A percentile compares a stretch with the other conserved stretches of the same genome.
phyloP scores from a whole-genome alignment of 2,113 vertebrate species.

The Acrocephalus arundinaceus region DNA sequence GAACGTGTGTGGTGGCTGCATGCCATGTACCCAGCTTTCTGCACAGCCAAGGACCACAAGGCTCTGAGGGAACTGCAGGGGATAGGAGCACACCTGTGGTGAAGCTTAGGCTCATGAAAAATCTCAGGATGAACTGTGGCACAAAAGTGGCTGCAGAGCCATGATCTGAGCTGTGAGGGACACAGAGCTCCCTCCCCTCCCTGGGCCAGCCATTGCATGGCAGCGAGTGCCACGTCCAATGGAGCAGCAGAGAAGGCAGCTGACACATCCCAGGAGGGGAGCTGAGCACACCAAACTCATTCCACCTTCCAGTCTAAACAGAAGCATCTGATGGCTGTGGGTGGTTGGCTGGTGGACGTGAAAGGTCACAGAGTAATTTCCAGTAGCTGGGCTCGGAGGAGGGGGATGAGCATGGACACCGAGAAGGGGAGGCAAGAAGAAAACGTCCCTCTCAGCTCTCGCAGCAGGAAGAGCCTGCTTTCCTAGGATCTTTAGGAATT shows the following conservation, averaged over 20 bases:
- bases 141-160: neutral
- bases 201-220: neutral
- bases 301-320: slow-evolving; percentile 51
- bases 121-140: neutral
- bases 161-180: neutral
- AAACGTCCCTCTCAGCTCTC: slow-evolving; percentile 18
- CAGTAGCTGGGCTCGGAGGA: neutral
- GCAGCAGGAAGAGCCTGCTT: slow-evolving; percentile 65
- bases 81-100: neutral
- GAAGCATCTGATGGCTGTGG: slow-evolving; percentile 50
- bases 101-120: neutral
- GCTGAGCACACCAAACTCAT: slow-evolving; percentile 36
- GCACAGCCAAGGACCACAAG: neutral
- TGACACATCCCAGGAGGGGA: slow-evolving; percentile 18
- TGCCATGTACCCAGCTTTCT: neutral
- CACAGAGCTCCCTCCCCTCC: neutral
- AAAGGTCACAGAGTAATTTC: slow-evolving; percentile 74
- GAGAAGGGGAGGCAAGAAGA: slow-evolving; percentile 9
- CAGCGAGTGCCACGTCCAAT: neutral
- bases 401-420: neutral
- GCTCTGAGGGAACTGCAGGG: neutral
- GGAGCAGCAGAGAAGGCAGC: neutral
- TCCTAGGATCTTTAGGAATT: slow-evolving; percentile 73
- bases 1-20: neutral
- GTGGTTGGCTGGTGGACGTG: slow-evolving; percentile 42